Conservation (phyloP, 2,113 vertebrate species). For the Mastomys coucha region DNA sequence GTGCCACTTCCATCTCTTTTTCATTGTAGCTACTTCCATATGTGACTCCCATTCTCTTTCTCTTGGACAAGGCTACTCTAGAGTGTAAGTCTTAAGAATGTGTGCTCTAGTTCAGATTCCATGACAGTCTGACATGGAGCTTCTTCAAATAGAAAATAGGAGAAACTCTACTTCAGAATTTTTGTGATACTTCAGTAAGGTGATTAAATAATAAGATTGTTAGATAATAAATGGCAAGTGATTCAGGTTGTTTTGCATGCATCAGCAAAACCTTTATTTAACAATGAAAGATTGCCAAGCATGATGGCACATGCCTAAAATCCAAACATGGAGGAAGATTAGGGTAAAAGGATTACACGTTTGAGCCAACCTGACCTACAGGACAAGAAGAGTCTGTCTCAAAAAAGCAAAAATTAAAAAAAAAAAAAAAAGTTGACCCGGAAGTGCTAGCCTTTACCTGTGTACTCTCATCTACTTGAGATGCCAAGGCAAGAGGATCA, state of each 20-base stretch:
- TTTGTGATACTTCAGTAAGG: background rate
- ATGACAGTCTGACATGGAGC: constrained; percentile 28
- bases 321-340: background rate
- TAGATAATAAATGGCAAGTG: background rate
- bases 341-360: background rate
- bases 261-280: background rate
- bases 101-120: background rate
- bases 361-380: background rate
- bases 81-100: background rate
- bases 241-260: constrained; percentile 20
- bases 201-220: constrained; percentile 12
- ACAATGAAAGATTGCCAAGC: background rate
- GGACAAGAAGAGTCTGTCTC: background rate
- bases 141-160: background rate
- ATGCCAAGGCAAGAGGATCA: background rate
- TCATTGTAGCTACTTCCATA: background rate
- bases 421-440: background rate
- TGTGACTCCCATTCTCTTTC: constrained; percentile 1
- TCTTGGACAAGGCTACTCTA: background rate
- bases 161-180: background rate
- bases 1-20: background rate
- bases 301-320: background rate
- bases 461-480: background rate
- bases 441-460: background rate
- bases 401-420: background rate